Evolutionary conservation across 2,888 invertebrate genomes (phyloP).

Genomic region (Sarcophaga subvicina): DNA sequence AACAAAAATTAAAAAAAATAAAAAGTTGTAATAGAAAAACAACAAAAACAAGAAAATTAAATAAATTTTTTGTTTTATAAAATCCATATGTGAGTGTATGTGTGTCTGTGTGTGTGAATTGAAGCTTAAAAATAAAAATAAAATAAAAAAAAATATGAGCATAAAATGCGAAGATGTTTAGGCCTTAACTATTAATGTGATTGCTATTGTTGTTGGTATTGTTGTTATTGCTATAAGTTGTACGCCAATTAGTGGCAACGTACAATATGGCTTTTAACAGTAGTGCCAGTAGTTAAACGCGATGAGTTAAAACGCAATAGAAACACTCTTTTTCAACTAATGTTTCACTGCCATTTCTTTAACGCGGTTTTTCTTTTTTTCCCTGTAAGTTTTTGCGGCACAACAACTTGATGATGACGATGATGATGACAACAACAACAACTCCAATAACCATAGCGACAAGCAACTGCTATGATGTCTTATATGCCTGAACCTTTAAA

Average conservation of each 20-base stretch:
- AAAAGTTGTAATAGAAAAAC: not conserved
- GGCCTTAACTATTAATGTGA: slow-evolving; percentile 25
- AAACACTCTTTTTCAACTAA: slow-evolving; percentile 51
- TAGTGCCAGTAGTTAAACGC: slow-evolving; percentile 74
- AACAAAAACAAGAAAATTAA: slow-evolving; percentile 34
- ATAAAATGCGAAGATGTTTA: slow-evolving; percentile 51
- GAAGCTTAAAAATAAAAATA: not conserved
- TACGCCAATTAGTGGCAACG: slow-evolving; percentile 68
- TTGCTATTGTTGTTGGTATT: slow-evolving; percentile 22
- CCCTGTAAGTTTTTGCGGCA: slow-evolving; percentile 31
- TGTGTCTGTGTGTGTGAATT: not conserved
- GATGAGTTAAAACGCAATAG: slow-evolving; percentile 58
- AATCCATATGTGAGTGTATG: slow-evolving; percentile 11
- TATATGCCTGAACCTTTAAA: slow-evolving; percentile 62
- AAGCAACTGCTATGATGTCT: slow-evolving; percentile 58
- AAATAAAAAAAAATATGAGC: slow-evolving; percentile 14
- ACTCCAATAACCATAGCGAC: not conserved
- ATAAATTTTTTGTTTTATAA: not conserved
- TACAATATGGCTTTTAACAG: slow-evolving; percentile 71
- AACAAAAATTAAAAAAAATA: too few species aligned
- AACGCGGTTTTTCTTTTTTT: slow-evolving; percentile 5
- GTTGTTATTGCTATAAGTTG: slow-evolving; percentile 62
- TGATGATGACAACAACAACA: not conserved
- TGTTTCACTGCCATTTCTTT: slow-evolving; percentile 48
- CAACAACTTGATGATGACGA: slow-evolving; percentile 56